Conservation (phyloP, 2,888 invertebrate species). For the Synanthedon vespiformis region DNA sequence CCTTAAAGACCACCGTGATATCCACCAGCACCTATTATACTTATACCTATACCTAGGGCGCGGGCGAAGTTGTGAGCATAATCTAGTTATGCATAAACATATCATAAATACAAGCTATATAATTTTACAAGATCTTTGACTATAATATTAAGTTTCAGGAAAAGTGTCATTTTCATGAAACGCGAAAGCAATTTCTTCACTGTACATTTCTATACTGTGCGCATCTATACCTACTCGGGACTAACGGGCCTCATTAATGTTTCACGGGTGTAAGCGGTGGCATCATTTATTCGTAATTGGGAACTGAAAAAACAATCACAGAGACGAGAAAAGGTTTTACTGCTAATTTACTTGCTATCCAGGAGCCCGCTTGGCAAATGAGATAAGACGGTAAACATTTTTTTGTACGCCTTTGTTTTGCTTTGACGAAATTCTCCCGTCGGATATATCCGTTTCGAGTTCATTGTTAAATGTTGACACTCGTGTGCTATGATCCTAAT, state of each 20-base stretch:
- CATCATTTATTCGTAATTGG: slow-evolving; percentile 52
- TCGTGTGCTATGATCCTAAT: background rate
- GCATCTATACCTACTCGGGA: slow-evolving; percentile 14
- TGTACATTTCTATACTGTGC: background rate
- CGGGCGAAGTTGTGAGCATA: too few species aligned
- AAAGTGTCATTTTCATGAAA: too few species aligned
- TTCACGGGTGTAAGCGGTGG: slow-evolving; percentile 47
- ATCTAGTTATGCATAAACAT: too few species aligned
- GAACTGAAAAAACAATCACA: slow-evolving; percentile 54
- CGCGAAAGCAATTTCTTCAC: background rate
- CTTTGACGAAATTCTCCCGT: slow-evolving; percentile 1
- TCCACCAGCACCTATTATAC: too few species aligned
- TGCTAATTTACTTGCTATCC: slow-evolving; percentile 30
- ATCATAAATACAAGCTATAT: too few species aligned
- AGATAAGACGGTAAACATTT: slow-evolving; percentile 15
- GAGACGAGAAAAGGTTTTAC: slow-evolving; percentile 36
- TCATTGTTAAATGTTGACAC: slow-evolving; percentile 4
- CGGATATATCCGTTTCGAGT: slow-evolving; percentile 1
- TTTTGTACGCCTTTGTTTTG: slow-evolving; percentile 4
- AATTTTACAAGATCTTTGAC: too few species aligned
- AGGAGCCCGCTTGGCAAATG: slow-evolving; percentile 27
- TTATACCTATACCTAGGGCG: too few species aligned
- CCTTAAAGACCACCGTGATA: too few species aligned
- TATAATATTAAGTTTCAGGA: background rate
- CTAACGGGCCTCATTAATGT: slow-evolving; percentile 53